Conservation (phyloP, 2,888 invertebrate species). For the Troilus luridus region DNA sequence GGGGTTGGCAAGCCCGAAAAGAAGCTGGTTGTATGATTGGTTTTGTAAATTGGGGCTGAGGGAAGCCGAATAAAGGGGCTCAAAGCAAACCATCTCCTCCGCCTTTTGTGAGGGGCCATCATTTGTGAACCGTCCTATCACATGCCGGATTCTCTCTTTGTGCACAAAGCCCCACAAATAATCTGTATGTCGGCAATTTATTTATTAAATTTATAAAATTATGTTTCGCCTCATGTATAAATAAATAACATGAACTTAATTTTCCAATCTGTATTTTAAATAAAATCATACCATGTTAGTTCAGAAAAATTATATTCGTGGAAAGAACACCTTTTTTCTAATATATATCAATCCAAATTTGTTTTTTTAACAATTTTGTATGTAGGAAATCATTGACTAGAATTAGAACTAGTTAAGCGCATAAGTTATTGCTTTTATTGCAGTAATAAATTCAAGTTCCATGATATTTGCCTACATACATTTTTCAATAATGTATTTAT, state of each 20-base stretch:
- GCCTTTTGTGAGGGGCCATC: conserved; percentile 32
- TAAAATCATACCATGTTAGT: too few species aligned
- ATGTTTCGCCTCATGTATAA: too few species aligned
- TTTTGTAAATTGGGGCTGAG: conserved; percentile 52
- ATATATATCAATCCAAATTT: too few species aligned
- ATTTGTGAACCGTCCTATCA: conserved; percentile 18
- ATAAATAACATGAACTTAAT: not conserved
- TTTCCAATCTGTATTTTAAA: not conserved
- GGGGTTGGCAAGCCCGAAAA: not conserved
- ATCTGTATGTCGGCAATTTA: not conserved
- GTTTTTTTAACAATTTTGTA: too few species aligned
- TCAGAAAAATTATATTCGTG: too few species aligned
- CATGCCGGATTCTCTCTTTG: conserved; percentile 8
- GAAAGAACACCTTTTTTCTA: too few species aligned
- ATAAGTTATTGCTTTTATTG: too few species aligned
- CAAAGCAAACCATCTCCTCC: conserved; percentile 53
- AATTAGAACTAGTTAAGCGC: too few species aligned
- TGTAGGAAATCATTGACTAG: too few species aligned
- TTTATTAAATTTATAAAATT: conserved; percentile 6
- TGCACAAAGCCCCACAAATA: conserved; percentile 28
- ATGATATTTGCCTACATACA: too few species aligned
- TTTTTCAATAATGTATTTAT: too few species aligned
- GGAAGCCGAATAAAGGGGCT: conserved; percentile 40
- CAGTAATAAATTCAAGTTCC: too few species aligned
- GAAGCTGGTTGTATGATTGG: conserved; percentile 57